Percentiles rank a stretch among this genome's conserved stretches.
These are phyloP conservation scores for Leptosomus discolor DNA, from an alignment of 2,113 vertebrate species.

Conservation along the genomic window DNA sequence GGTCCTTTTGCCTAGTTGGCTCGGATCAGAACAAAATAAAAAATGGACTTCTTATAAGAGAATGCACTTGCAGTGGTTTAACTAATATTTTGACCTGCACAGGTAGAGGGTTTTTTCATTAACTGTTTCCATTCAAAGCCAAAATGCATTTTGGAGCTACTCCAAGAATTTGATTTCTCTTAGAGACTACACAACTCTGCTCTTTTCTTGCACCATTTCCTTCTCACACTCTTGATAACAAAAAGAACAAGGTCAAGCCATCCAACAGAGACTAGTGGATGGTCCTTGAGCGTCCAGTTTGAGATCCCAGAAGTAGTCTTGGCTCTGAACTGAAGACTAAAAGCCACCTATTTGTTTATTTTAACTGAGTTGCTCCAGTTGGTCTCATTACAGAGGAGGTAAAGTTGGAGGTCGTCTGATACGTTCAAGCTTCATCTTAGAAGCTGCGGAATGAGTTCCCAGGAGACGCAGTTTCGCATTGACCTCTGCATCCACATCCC, in stretches of 20 bases:
- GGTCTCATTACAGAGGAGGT: background rate
- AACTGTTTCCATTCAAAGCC: background rate
- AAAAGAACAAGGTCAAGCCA: background rate
- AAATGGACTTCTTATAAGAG: background rate
- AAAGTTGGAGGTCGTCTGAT: background rate
- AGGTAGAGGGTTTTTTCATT: background rate
- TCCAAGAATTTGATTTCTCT: background rate
- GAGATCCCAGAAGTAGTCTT: background rate
- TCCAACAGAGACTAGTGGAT: background rate
- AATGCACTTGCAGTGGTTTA: background rate
- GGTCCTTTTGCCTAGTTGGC: background rate
- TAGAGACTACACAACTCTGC: background rate
- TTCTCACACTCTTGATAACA: background rate
- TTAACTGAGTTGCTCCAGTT: background rate
- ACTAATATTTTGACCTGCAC: background rate
- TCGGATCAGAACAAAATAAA: background rate
- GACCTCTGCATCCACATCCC: background rate
- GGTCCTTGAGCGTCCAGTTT: background rate
- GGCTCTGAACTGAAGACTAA: background rate
- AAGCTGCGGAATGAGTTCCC: background rate
- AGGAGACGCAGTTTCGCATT: fast-evolving
- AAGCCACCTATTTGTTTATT: background rate
- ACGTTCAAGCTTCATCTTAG: background rate
- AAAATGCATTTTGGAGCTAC: background rate
- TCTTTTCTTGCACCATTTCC: background rate